phyloP scores from a whole-genome alignment of 2,113 vertebrate species.

The Phaethon lepturus region DNA sequence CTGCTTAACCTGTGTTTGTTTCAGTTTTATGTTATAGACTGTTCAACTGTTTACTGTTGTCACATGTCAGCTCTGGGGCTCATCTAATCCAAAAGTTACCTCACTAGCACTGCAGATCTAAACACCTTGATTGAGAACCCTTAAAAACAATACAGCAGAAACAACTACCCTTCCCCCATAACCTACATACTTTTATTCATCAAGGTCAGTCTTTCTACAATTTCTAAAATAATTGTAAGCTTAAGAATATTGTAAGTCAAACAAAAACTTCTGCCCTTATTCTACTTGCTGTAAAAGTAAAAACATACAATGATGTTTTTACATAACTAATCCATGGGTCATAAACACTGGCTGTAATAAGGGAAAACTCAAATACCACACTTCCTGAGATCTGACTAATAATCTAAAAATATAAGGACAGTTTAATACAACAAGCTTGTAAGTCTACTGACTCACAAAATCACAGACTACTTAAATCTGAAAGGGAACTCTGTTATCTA shows the following conservation, averaged over 20 bases:
- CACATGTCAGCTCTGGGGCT: not conserved
- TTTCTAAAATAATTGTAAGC: not conserved
- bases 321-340: not conserved
- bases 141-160: not conserved
- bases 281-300: not conserved
- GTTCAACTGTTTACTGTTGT: not conserved
- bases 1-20: not conserved
- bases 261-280: not conserved
- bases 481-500: not conserved
- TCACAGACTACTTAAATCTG: not conserved
- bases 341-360: not conserved
- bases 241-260: not conserved
- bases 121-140: not conserved
- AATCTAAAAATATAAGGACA: slow-evolving; percentile 34
- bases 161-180: not conserved
- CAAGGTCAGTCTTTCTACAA: not conserved
- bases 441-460: not conserved
- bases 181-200: not conserved
- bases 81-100: not conserved
- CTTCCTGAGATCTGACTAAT: slow-evolving; percentile 40
- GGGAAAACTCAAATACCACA: not conserved
- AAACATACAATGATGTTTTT: not conserved
- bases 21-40: not conserved
- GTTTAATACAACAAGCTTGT: not conserved
- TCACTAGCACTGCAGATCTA: not conserved